Percentiles rank a stretch among this genome's conserved stretches.
Conservation (phyloP, 2,113 vertebrate species). For the Candoia aspera region DNA sequence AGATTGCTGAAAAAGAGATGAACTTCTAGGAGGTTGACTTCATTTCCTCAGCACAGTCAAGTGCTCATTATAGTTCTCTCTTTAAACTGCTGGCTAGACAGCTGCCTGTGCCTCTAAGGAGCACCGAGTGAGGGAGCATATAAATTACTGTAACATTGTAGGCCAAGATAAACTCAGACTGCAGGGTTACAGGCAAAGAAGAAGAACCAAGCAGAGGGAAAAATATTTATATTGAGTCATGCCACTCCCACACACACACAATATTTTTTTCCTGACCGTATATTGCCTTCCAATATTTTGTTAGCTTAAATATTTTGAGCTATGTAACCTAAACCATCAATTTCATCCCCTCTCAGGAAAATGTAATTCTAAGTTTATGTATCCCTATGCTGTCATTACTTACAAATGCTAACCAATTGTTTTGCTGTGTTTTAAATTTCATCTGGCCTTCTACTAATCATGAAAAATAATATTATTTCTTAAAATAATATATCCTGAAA, state of each 20-base stretch:
- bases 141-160: conserved; percentile 79
- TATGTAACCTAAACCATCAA: conserved; percentile 51
- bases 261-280: conserved; percentile 50
- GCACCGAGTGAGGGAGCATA: conserved; percentile 61
- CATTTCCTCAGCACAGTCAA: conserved; percentile 42
- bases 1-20: conserved; percentile 51
- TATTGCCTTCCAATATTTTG: conserved; percentile 47
- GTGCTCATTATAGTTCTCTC: conserved; percentile 71
- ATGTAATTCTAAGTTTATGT: conserved; percentile 48
- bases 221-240: conserved; percentile 40
- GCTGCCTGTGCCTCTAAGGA: conserved; percentile 75
- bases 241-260: conserved; percentile 23
- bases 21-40: conserved; percentile 29
- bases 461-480: conserved; percentile 18
- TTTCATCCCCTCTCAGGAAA: conserved; percentile 33
- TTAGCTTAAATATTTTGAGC: conserved; percentile 54
- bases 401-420: conserved; percentile 54
- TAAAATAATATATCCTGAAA: not conserved
- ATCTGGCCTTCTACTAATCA: conserved; percentile 55
- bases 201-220: conserved; percentile 54
- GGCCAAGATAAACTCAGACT: conserved; percentile 77
- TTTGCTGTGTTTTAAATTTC: conserved; percentile 58
- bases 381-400: conserved; percentile 44
- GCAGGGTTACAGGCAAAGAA: conserved; percentile 69
- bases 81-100: conserved; percentile 78